phyloP scores from a whole-genome alignment of 2,888 invertebrate species.

The Polyommatus icarus region DNA sequence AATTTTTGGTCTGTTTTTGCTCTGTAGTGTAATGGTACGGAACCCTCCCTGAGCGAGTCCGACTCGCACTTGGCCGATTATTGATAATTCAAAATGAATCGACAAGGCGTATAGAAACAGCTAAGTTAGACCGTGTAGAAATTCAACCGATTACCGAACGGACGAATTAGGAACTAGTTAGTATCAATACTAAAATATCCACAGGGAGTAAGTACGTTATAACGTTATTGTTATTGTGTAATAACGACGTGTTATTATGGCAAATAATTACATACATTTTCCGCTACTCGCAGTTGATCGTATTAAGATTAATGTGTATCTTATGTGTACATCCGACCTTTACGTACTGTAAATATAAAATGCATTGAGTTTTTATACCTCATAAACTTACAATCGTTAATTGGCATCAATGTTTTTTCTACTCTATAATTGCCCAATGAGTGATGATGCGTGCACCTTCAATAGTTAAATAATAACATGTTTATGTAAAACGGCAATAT shows the following conservation, averaged over 20 bases:
- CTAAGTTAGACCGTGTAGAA: too few species aligned
- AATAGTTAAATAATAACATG: background rate
- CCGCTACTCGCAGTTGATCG: conserved; percentile 41
- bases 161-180: too few species aligned
- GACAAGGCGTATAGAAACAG: too few species aligned
- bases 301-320: conserved; percentile 40
- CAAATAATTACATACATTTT: conserved; percentile 41
- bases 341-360: conserved; percentile 38
- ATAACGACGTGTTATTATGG: conserved; percentile 35
- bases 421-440: conserved; percentile 27
- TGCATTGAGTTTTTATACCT: conserved; percentile 38
- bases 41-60: too few species aligned
- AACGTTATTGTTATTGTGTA: conserved; percentile 19
- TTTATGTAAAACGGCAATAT: conserved; percentile 42
- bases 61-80: too few species aligned
- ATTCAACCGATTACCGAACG: background rate
- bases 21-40: too few species aligned
- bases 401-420: conserved; percentile 29
- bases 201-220: background rate
- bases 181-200: background rate
- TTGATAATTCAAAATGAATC: too few species aligned
- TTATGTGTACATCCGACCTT: conserved; percentile 40
- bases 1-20: too few species aligned
- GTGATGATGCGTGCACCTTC: conserved; percentile 27
- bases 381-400: conserved; percentile 38